Evolutionary conservation across 2,888 invertebrate species (phyloP).

Genomic region (Heliothis peltigera): DNA sequence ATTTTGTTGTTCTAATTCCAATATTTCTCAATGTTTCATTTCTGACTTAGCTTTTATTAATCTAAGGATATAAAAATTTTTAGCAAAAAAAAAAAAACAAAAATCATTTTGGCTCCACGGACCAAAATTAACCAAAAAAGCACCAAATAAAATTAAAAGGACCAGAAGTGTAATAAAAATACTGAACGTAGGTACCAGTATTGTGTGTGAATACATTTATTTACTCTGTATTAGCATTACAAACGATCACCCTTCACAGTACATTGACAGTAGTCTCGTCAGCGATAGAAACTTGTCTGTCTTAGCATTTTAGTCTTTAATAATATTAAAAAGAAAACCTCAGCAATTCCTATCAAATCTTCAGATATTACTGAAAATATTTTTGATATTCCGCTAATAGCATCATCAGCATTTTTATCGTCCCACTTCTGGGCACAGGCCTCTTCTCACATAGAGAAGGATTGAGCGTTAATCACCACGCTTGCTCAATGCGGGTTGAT

Average conservation of each 20-base stretch:
- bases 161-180: constrained; percentile 3
- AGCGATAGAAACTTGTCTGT: constrained; percentile 15
- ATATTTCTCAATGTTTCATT: constrained; percentile 19
- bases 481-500: too few species aligned
- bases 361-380: not conserved
- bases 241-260: constrained; percentile 10
- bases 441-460: too few species aligned
- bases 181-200: constrained; percentile 3
- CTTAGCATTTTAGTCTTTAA: constrained; percentile 1
- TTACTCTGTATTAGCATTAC: constrained; percentile 29
- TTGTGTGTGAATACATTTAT: constrained; percentile 27
- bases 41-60: constrained; percentile 14
- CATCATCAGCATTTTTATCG: too few species aligned
- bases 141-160: not conserved
- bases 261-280: constrained; percentile 16
- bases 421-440: too few species aligned
- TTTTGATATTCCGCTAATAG: not conserved
- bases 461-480: too few species aligned
- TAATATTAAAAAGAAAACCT: not conserved
- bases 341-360: not conserved
- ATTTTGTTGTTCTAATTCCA: constrained; percentile 31
- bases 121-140: not conserved
- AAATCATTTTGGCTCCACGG: not conserved
- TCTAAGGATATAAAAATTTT: not conserved
- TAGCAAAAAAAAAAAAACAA: too few species aligned